phyloP scores from a whole-genome alignment of 2,797 vertebrate species.

The Gymnothorax javanicus region DNA sequence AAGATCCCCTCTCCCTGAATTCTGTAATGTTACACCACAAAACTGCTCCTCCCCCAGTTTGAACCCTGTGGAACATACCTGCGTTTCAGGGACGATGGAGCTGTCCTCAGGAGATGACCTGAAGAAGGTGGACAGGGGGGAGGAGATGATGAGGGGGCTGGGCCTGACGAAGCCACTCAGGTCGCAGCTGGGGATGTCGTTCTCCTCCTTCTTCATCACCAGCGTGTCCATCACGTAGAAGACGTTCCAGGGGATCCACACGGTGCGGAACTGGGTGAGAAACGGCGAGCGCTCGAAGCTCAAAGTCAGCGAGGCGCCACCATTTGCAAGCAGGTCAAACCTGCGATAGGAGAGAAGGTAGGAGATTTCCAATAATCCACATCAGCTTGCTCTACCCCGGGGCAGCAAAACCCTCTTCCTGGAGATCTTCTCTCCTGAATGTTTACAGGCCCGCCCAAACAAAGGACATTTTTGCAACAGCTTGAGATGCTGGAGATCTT shows the following conservation, averaged over 20 bases:
- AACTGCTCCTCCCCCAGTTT: too few relatives aligned
- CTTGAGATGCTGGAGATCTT: too few relatives aligned
- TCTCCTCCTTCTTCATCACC: slow-evolving; percentile 98
- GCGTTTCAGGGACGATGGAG: slow-evolving; percentile 93
- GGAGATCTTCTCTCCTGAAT: too few relatives aligned
- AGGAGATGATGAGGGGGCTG: slow-evolving; percentile 88
- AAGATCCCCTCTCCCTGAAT: too few relatives aligned
- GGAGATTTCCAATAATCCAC: not conserved
- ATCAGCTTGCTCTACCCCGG: too few relatives aligned
- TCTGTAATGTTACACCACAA: too few relatives aligned
- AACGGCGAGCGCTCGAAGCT: slow-evolving; percentile 92
- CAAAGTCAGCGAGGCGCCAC: slow-evolving; percentile 91
- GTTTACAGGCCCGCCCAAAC: too few relatives aligned
- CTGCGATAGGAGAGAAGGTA: slow-evolving; percentile 61
- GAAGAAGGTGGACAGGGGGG: slow-evolving; percentile 90
- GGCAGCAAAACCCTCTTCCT: too few relatives aligned
- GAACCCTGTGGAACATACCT: slow-evolving; percentile 69
- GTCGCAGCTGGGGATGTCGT: slow-evolving; percentile 96
- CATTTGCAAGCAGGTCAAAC: slow-evolving; percentile 94
- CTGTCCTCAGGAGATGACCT: slow-evolving; percentile 87
- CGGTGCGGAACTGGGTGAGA: slow-evolving; percentile 91
- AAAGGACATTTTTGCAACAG: too few relatives aligned
- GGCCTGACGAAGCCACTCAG: slow-evolving; percentile 93
- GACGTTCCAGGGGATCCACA: slow-evolving; percentile 96
- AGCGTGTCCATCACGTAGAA: slow-evolving; percentile 98